A percentile compares a stretch with the other conserved stretches of the same genome.
Conservation (phyloP, 1,140 invertebrate species). For the Calycopis cecrops region DNA sequence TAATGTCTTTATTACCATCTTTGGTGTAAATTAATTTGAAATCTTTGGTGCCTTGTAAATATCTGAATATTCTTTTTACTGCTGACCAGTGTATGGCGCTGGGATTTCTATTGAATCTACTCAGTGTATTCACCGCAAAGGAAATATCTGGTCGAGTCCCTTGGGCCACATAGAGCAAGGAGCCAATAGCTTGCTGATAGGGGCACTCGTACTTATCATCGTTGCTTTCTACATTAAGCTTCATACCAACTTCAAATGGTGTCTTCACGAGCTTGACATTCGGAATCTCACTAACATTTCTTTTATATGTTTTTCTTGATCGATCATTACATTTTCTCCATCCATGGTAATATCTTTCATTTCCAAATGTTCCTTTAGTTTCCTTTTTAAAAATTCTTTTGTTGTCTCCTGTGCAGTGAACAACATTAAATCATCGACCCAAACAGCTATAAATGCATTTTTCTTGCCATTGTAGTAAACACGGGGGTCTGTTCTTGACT, state of each 20-base stretch:
- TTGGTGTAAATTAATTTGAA: conserved; percentile 23
- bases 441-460: conserved; percentile 27
- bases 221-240: conserved; percentile 18
- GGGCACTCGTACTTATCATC: conserved; percentile 22
- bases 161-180: conserved; percentile 32
- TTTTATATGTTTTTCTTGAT: conserved; percentile 33
- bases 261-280: conserved; percentile 32
- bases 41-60: conserved; percentile 28
- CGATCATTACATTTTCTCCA: conserved; percentile 19
- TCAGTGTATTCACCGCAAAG: conserved; percentile 31
- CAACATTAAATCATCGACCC: conserved; percentile 33
- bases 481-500: too few relatives aligned
- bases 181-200: conserved; percentile 31
- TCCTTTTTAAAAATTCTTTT: not conserved
- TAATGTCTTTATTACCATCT: conserved; percentile 23
- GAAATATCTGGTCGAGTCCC: conserved; percentile 34
- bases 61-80: conserved; percentile 32
- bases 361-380: conserved; percentile 25
- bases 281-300: conserved; percentile 25
- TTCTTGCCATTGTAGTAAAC: not conserved
- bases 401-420: conserved; percentile 25
- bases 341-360: conserved; percentile 32
- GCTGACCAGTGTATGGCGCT: conserved; percentile 28
- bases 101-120: conserved; percentile 24
- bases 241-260: conserved; percentile 28